Conservation (phyloP, 2,113 vertebrate species). For the Tangachromis dhanisi region DNA sequence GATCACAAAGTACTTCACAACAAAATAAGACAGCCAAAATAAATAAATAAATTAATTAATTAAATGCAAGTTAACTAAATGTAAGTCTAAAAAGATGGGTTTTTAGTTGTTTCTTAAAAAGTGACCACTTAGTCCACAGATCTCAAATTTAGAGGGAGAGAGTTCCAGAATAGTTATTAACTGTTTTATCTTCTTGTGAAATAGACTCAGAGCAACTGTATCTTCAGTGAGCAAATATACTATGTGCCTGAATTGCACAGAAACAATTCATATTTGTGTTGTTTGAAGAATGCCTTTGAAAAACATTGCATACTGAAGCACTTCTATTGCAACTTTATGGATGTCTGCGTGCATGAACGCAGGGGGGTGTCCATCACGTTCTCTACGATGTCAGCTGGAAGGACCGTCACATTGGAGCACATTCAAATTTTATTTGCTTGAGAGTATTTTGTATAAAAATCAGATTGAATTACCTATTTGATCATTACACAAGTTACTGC, state of each 20-base stretch:
- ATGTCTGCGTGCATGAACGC: neutral
- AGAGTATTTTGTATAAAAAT: neutral
- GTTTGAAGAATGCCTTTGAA: neutral
- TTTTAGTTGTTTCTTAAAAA: neutral
- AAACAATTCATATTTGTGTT: neutral
- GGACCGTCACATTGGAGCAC: neutral
- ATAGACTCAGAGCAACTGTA: neutral
- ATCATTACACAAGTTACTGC: neutral
- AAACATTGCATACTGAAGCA: neutral
- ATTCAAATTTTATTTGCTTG: neutral
- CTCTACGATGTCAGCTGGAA: neutral
- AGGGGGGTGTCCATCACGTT: neutral
- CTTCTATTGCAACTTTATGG: neutral
- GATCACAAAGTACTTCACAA: neutral
- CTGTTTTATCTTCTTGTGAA: neutral
- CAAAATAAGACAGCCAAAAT: neutral
- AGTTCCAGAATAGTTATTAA: neutral
- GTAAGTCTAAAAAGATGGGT: neutral
- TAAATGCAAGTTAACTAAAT: neutral
- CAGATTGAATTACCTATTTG: neutral
- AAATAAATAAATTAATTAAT: no score
- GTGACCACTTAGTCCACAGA: neutral
- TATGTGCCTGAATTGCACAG: neutral
- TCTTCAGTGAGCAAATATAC: neutral
- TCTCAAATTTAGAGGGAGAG: neutral